phyloP scores from a whole-genome alignment of 2,888 invertebrate species.

The Hofmannophila pseudospretella region DNA sequence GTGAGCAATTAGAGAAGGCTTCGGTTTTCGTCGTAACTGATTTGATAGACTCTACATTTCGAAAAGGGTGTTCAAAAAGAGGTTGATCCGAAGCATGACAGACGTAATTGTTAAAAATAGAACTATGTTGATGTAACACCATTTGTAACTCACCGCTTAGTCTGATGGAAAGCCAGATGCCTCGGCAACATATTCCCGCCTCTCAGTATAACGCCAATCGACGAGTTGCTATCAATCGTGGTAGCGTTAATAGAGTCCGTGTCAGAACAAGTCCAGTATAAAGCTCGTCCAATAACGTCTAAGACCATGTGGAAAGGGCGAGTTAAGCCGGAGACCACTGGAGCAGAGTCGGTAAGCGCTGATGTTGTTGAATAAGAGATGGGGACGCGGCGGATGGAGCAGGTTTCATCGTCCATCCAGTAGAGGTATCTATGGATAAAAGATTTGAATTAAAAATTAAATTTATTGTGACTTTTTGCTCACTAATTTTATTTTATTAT shows the following conservation, averaged over 20 bases:
- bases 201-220: constrained; percentile 83
- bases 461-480: too few species aligned
- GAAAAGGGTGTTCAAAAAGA: too few species aligned
- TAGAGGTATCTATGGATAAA: constrained; percentile 59
- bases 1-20: too few species aligned
- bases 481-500: too few species aligned
- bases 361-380: constrained; percentile 56
- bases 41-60: too few species aligned
- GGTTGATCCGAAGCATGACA: too few species aligned
- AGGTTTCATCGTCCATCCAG: constrained; percentile 89
- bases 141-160: constrained; percentile 83
- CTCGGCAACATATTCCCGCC: constrained; percentile 89
- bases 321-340: constrained; percentile 77
- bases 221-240: constrained; percentile 81
- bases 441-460: too few species aligned
- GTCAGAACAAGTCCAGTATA: constrained; percentile 93
- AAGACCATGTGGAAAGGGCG: constrained; percentile 91
- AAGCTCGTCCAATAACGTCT: constrained; percentile 88
- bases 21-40: too few species aligned
- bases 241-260: constrained; percentile 94
- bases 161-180: constrained; percentile 89
- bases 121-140: too few species aligned
- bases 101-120: too few species aligned
- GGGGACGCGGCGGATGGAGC: constrained; percentile 82
- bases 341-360: constrained; percentile 49